Base-by-base conservation (phyloP, 2,888 invertebrate genomes). In the Drosophila monieri region DNA sequence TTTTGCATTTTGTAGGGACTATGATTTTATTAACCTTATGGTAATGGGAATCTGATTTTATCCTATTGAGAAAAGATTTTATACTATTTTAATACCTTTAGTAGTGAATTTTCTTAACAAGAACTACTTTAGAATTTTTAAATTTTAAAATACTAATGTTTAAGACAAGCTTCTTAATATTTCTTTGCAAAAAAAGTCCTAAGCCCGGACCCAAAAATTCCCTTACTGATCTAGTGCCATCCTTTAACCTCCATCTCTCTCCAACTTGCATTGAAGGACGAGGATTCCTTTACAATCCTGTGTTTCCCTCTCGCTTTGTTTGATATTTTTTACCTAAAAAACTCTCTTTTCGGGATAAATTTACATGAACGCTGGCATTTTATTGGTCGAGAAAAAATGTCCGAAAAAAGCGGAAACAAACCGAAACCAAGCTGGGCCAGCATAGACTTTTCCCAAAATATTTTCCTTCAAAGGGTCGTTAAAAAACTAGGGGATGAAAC, bases 241-340 rank as follows among this genome's bases (percentile, higher is more conserved):
- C n/a, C 2, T 15, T 3, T 41, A 43, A 54, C 48, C 27, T 54
- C 37, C 18, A 2, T 52, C 49, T 30, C 51, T 47, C 55, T 52
- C 55, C 47, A 12, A 1, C 10, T 14, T 12, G 21, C 14, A 14
- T 14, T 44, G 12, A 12, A 15, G 27, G 77, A 77, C 76, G 74
- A 70, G 85, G 86, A 90, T 90, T 88, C 89, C 89, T 74, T 15
- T 53, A 75, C 86, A 61, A 57, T 47, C 72, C 85, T 83, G 83
- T 83, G 80, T 68, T 37, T 69, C 62, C 39, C 46, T 65, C 46
- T 66, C 25, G 14, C 32, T 37, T 18, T 52, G 54, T 62, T 59
- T 61, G 65, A 54, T 70, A 76, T 77, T 90, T 90, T 89, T 88
- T 86, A 77, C 78, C 79, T 76, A 86, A 89, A 90, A 89, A 89